Evolutionary conservation across 2,797 vertebrate genomes (phyloP), one percentile per base, ranked within the genome.

Genomic region (Bradypodion pumilum): DNA sequence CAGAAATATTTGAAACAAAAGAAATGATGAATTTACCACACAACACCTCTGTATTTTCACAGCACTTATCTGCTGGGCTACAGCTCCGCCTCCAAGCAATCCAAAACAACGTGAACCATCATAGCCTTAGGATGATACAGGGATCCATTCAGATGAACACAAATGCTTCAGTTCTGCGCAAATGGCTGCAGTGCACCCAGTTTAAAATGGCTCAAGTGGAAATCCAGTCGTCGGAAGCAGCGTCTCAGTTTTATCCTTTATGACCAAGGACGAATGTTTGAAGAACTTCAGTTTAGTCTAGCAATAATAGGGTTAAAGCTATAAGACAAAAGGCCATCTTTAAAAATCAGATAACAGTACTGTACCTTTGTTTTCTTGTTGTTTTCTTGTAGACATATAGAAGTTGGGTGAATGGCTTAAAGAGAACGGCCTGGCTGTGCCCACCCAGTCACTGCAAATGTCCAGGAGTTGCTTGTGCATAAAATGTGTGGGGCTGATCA

Each of bases 141-240:
- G 95, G 95, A 69, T 94, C 96, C 1, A 94, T 94, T 62, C 96
- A 94, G 44, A 95, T 97, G 8, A 96, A 96, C 68, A 95, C 96
- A 0, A 97, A 96, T 87, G 97, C 97, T 0, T 96, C 96, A 0
- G 97, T 97, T 52, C 96, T 99, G 83, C 98, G 98, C 91, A 99
- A 99, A 90, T 99, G 99, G 99, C 96, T 99, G 62, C 99, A 98
- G 92, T 99, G 98, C 88, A 99, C 98, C 42, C 99, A 99, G 90
- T 99, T 99, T 94, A 99, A 99, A 92, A 99, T 99, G 99, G 99
- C 99, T 85, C 99, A 99, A 95, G 98, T 99, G 95, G 99, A 99
- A 94, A 99, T 99, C 94, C 99, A 99, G 95, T 99, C 98, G 0
- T 99, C 99, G 0, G 99, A 99, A 94, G 99, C 99, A 1, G 98